A percentile compares a stretch with the other conserved stretches of the same genome.
These are phyloP conservation scores for Fopius arisanus DNA, from an alignment of 1,140 invertebrate species.

Conservation along the genomic window DNA sequence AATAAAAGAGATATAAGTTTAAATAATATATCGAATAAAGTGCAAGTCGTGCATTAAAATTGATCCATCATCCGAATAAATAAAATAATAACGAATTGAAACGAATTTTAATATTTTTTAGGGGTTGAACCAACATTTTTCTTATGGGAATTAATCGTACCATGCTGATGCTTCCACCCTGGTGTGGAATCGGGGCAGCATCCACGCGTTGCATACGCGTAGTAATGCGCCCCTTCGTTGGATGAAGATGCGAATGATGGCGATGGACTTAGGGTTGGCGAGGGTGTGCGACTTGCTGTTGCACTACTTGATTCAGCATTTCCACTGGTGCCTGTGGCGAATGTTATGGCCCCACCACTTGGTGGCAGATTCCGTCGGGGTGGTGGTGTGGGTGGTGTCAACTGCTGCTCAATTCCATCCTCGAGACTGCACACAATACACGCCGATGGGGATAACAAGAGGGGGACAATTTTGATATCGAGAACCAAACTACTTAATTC, in stretches of 20 bases:
- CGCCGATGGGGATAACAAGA: slow-evolving; percentile 18
- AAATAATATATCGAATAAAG: background rate
- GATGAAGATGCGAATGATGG: slow-evolving; percentile 52
- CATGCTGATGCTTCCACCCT: slow-evolving; percentile 60
- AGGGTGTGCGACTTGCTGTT: slow-evolving; percentile 27
- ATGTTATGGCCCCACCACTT: slow-evolving; percentile 36
- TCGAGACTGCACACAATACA: slow-evolving; percentile 59
- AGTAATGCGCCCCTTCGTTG: slow-evolving; percentile 53
- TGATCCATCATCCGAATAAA: background rate
- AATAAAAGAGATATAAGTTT: background rate
- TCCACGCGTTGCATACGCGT: slow-evolving; percentile 55
- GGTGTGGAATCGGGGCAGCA: slow-evolving; percentile 62
- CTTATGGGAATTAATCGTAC: slow-evolving; percentile 44
- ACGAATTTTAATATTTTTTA: background rate
- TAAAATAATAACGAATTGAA: background rate
- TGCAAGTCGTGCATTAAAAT: background rate
- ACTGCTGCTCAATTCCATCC: slow-evolving; percentile 66
- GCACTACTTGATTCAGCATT: slow-evolving; percentile 31
- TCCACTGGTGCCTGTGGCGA: slow-evolving; percentile 38
- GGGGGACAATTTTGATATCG: no score
- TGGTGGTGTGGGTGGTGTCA: slow-evolving; percentile 64
- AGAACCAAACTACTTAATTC: no score
- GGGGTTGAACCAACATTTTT: background rate
- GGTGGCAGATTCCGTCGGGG: slow-evolving; percentile 53
- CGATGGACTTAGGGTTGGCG: slow-evolving; percentile 45